Evolutionary conservation across 2,797 vertebrate genomes (phyloP), one percentile per base, ranked within the genome.

Genomic region (Gambusia yucatana): DNA sequence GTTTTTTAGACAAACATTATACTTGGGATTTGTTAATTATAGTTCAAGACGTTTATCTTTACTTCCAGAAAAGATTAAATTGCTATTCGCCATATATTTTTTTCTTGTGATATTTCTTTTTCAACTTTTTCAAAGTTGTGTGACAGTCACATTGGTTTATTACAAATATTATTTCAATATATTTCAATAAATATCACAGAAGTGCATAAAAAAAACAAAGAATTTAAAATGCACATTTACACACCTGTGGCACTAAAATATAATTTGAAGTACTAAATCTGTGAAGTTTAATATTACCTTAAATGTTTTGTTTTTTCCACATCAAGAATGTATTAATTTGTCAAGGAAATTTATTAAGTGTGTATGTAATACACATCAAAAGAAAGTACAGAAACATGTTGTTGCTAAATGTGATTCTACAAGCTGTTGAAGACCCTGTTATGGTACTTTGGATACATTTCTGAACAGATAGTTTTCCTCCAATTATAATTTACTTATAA

Each of bases 1-100:
- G 63, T 30, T 76, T 80, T 85, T 74, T 33, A 52, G 55, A 59
- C 41, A 50, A 74, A 61, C 84, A 75, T 86, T 83, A 87, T 63
- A 20, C 71, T 48, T 55, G 41, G 73, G 7, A n/a, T 55, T 81
- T 80, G 17, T 75, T 47, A 30, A 33, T 28, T 10, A 41, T 6
- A n/a, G 72, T 76, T 82, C 71, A 25, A 41, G 67, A n/a, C 50
- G 55, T 70, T 79, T 78, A 17, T 30, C 33, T 44, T 70, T 75
- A 84, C 72, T 81, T 73, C 71, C 69, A 30, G 74, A n/a, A 67
- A 55, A 36, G 63, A 73, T 67, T 17, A 48, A 28, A 82, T 73
- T 77, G 55, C 80, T 57, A 46, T 69, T 65, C 78, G 72, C 14
- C 22, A 50, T 39, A 28, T 52, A 65, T 76, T 59, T 74, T 74